Conservation (phyloP, 2,888 invertebrate species). For the Caenorhabditis plicata region DNA sequence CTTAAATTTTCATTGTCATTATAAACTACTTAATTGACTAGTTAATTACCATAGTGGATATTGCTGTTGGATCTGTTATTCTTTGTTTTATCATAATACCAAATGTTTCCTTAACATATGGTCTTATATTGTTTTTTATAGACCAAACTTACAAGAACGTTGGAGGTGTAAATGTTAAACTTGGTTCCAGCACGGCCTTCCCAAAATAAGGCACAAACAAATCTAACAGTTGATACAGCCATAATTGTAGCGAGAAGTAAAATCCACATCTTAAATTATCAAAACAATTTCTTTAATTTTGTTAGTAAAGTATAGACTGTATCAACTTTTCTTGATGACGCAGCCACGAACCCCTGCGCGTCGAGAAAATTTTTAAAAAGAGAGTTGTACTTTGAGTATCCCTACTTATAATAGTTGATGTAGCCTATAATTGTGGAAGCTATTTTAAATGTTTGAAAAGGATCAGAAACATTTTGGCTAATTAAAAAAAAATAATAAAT, state of each 20-base stretch:
- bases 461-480: too few species aligned
- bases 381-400: too few species aligned
- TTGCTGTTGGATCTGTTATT: constrained; percentile 29
- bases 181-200: constrained; percentile 30
- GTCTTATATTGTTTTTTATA: background rate
- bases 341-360: too few species aligned
- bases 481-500: too few species aligned
- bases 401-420: too few species aligned
- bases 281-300: too few species aligned
- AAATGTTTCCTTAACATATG: constrained; percentile 36
- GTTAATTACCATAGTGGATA: constrained; percentile 24
- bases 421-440: background rate
- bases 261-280: constrained; percentile 38
- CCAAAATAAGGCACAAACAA: constrained; percentile 33
- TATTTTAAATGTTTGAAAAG: too few species aligned
- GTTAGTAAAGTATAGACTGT: too few species aligned
- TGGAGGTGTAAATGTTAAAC: constrained; percentile 34
- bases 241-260: constrained; percentile 34
- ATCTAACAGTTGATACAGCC: constrained; percentile 32
- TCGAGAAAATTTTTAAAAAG: too few species aligned
- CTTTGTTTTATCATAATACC: constrained; percentile 44
- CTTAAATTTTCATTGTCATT: background rate
- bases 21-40: background rate
- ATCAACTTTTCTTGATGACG: too few species aligned
- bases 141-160: constrained; percentile 21